Base-by-base conservation (phyloP, 2,797 vertebrate genomes). In the Microhierax caerulescens region DNA sequence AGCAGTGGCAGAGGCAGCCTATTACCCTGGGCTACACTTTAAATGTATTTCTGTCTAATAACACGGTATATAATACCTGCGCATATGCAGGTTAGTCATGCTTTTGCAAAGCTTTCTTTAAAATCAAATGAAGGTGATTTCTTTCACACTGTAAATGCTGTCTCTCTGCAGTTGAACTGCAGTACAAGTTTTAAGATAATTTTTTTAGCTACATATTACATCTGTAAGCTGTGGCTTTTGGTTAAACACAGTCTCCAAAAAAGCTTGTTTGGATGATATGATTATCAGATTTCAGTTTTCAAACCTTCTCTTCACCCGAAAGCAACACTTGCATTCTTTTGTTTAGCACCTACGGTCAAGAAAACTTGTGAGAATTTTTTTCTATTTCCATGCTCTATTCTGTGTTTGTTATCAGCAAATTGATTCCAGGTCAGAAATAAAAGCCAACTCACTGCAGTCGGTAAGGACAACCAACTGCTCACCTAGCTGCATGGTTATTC, bases 351-450 rank as follows among this genome's bases (percentile, higher is more conserved):
- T 90, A 19, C 27, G 69, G 59, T 22, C 39, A 7, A n/a, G 50
- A 36, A 32, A 59, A 56, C 20, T 17, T 64, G 22, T 34, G 36
- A 79, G 32, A 60, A 17, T 53, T 9, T 60, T 85, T 75, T 74
- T 87, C 65, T 69, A 13, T 69, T 76, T 22, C 15, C 5, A 5
- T 47, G 23, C 6, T 82, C 20, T 41, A 9, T 14, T 76, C 34
- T 47, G 6, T 47, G 15, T 56, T 89, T 87, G 16, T 54, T 84
- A 85, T 30, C n/a, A 85, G 34, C 6, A 60, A 59, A 65, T 48
- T 85, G 54, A 85, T 79, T 79, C 18, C 63, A 39, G 73, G 28
- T 93, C 41, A 88, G 85, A 85, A 85, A 50, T 56, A 59, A 95
- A 84, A 84, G 24, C 13, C 57, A 86, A 3, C 27, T 79, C 61